These are phyloP conservation scores for Pachypeltis micranthus DNA, from an alignment of 1,140 invertebrate genomes.

Conservation along the genomic window DNA sequence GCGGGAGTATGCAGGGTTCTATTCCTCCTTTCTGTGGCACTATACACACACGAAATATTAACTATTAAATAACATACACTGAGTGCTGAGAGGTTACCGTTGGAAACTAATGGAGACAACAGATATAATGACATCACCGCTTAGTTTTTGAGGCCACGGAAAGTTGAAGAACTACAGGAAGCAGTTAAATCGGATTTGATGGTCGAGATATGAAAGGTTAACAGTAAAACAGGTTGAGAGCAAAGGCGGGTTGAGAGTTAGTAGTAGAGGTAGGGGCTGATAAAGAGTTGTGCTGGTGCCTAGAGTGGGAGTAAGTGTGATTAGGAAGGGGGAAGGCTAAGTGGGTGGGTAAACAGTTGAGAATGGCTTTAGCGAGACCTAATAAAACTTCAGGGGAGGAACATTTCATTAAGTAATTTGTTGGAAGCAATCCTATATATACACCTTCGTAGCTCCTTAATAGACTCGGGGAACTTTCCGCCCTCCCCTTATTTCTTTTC, in stretches of 20 bases:
- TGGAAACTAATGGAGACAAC: too few relatives aligned
- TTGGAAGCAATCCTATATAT: constrained; percentile 6
- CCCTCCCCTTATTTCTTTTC: neutral
- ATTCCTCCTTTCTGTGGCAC: too few relatives aligned
- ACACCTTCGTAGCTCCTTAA: constrained; percentile 1
- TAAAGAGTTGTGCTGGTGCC: neutral
- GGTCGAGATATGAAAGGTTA: too few relatives aligned
- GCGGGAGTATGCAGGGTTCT: too few relatives aligned
- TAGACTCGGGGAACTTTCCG: neutral
- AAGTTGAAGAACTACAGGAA: too few relatives aligned
- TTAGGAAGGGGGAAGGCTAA: neutral
- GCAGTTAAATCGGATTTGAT: too few relatives aligned
- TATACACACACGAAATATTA: too few relatives aligned
- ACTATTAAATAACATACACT: too few relatives aligned
- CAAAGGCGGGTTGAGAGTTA: neutral
- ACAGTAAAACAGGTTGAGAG: too few relatives aligned
- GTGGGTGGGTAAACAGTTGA: constrained; percentile 7
- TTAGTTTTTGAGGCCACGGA: too few relatives aligned
- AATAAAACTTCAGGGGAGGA: constrained; percentile 5
- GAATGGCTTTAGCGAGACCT: neutral
- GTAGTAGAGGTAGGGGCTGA: constrained; percentile 8
- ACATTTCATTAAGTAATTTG: constrained; percentile 6
- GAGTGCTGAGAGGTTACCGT: too few relatives aligned
- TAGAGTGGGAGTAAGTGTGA: neutral
- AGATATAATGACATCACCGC: too few relatives aligned